Conservation (phyloP, 2,888 invertebrate species). For the Drosophila emarginata region DNA sequence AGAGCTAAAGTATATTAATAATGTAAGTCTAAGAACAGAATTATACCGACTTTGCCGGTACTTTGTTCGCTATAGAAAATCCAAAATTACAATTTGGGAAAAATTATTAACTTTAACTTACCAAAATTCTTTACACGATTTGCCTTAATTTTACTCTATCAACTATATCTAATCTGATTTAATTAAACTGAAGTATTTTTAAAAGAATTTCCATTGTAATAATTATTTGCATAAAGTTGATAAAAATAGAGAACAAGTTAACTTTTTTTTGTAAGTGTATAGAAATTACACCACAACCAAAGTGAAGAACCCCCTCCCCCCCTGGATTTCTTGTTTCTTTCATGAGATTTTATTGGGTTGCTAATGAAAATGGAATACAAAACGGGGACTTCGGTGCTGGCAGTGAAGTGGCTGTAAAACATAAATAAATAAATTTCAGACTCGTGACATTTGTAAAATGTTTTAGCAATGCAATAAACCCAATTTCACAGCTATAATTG, state of each 20-base stretch:
- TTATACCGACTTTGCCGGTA: too few species aligned
- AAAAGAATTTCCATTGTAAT: too few species aligned
- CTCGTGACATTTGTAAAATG: constrained; percentile 76
- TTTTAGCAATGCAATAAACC: constrained; percentile 75
- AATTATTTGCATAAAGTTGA: too few species aligned
- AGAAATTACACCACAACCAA: background rate
- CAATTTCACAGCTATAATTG: constrained; percentile 72
- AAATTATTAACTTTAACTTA: too few species aligned
- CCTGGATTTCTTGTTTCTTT: background rate
- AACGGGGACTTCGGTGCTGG: constrained; percentile 21
- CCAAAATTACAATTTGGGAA: too few species aligned
- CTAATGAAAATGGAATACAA: constrained; percentile 63
- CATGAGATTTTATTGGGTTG: constrained; percentile 45
- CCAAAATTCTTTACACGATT: background rate
- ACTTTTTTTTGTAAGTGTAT: background rate
- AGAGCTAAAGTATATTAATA: too few species aligned
- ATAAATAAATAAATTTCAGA: constrained; percentile 72
- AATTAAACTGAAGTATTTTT: too few species aligned
- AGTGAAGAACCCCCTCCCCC: background rate
- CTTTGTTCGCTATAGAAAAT: too few species aligned
- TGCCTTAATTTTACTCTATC: too few species aligned
- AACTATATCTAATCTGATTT: too few species aligned
- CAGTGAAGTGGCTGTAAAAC: constrained; percentile 65
- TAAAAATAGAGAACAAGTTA: background rate
- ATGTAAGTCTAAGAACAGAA: too few species aligned